phyloP scores from a whole-genome alignment of 2,797 vertebrate genomes.

The Pantherophis alleghaniensis region DNA sequence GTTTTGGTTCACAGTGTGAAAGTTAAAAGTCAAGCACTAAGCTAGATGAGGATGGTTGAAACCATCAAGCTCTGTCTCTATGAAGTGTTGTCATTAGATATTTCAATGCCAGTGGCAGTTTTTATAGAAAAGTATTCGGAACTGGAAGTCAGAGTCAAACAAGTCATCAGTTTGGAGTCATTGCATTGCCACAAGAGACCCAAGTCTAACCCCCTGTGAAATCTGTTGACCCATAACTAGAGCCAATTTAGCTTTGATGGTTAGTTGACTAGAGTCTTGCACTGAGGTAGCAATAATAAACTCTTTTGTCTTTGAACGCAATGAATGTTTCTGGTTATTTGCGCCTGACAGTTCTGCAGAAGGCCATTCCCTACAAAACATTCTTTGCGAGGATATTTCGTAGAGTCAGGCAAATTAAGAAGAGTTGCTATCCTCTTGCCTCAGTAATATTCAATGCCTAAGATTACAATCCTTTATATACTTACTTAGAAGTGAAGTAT shows the following conservation, averaged over 20 bases:
- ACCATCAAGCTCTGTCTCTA: background rate
- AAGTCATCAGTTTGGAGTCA: background rate
- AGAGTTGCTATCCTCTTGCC: background rate
- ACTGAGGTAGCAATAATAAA: too few relatives aligned
- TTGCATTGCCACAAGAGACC: background rate
- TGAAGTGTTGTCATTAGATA: background rate
- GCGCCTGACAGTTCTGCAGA: background rate
- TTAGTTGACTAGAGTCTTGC: too few relatives aligned
- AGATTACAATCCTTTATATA: background rate
- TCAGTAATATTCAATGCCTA: background rate
- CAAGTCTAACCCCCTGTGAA: background rate
- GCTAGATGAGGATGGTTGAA: background rate
- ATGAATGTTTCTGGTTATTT: too few relatives aligned
- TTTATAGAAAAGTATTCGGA: background rate
- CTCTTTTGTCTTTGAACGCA: too few relatives aligned
- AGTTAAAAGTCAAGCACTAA: background rate
- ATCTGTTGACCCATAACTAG: background rate
- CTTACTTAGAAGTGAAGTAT: background rate
- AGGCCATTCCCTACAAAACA: background rate
- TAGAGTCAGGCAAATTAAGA: background rate
- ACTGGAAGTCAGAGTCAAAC: background rate
- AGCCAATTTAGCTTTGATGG: too few relatives aligned
- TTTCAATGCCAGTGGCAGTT: background rate
- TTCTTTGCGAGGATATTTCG: background rate
- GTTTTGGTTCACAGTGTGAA: background rate